These are phyloP conservation scores for Idaea biselata DNA, from an alignment of 2,888 invertebrate genomes.

Conservation along the genomic window DNA sequence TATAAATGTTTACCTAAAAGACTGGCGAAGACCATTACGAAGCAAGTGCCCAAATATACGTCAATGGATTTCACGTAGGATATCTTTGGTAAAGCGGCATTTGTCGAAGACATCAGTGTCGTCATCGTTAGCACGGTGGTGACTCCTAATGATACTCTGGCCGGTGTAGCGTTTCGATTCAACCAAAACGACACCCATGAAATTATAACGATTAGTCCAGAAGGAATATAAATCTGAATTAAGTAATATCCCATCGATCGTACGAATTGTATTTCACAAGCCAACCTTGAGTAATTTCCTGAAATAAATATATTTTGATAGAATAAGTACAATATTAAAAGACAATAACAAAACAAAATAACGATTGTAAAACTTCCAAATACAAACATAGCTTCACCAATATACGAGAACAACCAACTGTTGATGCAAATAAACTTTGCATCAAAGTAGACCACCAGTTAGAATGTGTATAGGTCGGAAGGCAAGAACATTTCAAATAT, in stretches of 20 bases:
- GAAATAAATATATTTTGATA: conserved; percentile 37
- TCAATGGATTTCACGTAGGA: conserved; percentile 99
- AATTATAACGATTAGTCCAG: conserved; percentile 97
- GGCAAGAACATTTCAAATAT: background rate
- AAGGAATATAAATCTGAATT: conserved; percentile 98
- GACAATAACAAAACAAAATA: conserved; percentile 16
- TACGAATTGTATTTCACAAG: conserved; percentile 97
- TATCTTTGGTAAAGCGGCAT: conserved; percentile 98
- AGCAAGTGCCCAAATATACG: conserved; percentile 97
- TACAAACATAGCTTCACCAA: no score
- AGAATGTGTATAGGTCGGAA: background rate
- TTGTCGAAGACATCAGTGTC: conserved; percentile 97
- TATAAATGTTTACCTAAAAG: conserved; percentile 86
- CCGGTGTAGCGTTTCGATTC: conserved; percentile 96
- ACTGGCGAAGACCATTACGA: conserved; percentile 99
- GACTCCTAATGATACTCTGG: conserved; percentile 95
- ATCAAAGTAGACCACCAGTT: background rate
- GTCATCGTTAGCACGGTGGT: conserved; percentile 99
- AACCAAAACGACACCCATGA: conserved; percentile 99
- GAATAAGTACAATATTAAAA: conserved; percentile 17
- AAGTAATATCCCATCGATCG: conserved; percentile 99
- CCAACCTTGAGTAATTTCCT: conserved; percentile 98
- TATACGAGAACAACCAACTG: no score
- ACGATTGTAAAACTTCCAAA: background rate
- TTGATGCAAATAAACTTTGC: background rate